Base-by-base conservation (phyloP, 2,113 vertebrate species). In the Manacus vitellinus region DNA sequence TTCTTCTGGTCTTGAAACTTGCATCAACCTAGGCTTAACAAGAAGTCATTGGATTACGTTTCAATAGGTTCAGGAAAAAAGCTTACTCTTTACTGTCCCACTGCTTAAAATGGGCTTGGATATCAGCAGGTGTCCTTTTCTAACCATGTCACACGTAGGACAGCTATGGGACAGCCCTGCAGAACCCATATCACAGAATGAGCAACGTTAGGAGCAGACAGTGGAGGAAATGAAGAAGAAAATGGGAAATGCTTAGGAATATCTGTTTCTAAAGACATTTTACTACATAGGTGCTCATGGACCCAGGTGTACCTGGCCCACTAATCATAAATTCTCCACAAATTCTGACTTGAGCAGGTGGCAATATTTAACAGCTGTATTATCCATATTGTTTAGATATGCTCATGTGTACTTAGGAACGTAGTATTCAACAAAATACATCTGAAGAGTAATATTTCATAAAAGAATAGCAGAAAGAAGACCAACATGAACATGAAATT, bases 121-220 rank as follows among this genome's bases (percentile, higher is more conserved):
- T 14, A 65, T 11, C 49, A 76, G 31, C 33, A 46, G 27, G 44
- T 31, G 4, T 47, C 27, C 39, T 41, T 73, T 61, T 46, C n/a
- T 59, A 71, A 71, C 17, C 37, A 44, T 1, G 3, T 28, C 33
- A 22, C 33, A 12, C 1, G 12, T 28, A 68, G 28, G 71, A 55
- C 52, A 82, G 19, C 21, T 51, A 43, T 1, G 2, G 35, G 35
- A 76, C 9, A 73, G 58, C 27, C 65, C 14, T 39, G 7, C 56
- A 84, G 72, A 91, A 20, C 22, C 18, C 21, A 8, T 20, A 67
- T 15, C 47, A 71, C 33, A 67, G 30, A 74, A 30, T 1, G 16
- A 85, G 13, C 49, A 56, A 73, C 0, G 1, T 9, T 3, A 68
- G 41, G 56, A 73, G 44, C 1, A 65, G 41, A 52, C 16, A 35